A percentile compares a stretch with the other conserved stretches of the same genome.
Conservation (phyloP, 2,797 vertebrate genomes). For the Steatocranus sp. region DNA sequence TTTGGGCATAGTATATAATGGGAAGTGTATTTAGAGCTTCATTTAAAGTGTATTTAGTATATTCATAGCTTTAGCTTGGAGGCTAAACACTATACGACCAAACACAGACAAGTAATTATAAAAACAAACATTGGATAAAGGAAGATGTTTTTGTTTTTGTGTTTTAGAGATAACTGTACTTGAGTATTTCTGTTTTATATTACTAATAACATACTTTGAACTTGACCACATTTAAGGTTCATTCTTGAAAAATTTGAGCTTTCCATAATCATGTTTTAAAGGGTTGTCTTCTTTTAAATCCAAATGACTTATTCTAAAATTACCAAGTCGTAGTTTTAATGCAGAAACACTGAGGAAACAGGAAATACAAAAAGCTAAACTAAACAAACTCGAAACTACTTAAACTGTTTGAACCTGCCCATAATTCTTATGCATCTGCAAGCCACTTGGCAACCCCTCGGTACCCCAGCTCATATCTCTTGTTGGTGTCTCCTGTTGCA, state of each 20-base stretch:
- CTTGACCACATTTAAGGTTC: not conserved
- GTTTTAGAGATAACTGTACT: not conserved
- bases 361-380: not conserved
- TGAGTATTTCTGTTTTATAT: not conserved
- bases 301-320: not conserved
- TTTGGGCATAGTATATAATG: not conserved
- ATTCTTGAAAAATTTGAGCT: not conserved
- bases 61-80: not conserved
- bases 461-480: not conserved
- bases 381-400: not conserved
- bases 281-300: not conserved
- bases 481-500: rapidly evolving
- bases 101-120: not conserved
- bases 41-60: not conserved
- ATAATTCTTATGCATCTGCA: not conserved
- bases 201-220: not conserved
- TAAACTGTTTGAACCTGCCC: not conserved
- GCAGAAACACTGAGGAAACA: not conserved
- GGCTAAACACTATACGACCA: not conserved
- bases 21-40: not conserved
- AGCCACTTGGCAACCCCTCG: not conserved
- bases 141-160: not conserved
- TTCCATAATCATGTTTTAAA: not conserved
- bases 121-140: not conserved
- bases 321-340: not conserved